phyloP scores from a whole-genome alignment of 2,797 vertebrate genomes.

The Catharus ustulatus region DNA sequence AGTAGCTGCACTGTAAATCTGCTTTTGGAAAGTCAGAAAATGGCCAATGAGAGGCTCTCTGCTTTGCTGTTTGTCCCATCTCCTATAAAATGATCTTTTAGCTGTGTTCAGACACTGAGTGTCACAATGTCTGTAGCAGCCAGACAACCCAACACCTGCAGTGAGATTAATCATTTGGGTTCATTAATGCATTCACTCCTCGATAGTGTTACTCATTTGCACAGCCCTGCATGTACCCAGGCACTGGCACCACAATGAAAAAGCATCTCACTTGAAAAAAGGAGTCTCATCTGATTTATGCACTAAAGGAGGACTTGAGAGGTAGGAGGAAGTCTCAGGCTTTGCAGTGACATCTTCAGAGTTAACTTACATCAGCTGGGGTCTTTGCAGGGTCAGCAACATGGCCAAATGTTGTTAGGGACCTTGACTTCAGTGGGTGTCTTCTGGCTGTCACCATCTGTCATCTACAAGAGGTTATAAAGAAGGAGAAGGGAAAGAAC shows the following conservation, averaged over 20 bases:
- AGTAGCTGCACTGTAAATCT: background rate
- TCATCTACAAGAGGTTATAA: background rate
- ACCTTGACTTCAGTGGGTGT: background rate
- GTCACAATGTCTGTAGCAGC: background rate
- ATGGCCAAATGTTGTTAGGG: background rate
- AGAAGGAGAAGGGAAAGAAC: background rate
- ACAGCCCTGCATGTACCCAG: background rate
- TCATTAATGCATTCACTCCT: background rate
- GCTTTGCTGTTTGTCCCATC: background rate
- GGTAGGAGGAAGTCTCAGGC: background rate
- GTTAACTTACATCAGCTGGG: background rate
- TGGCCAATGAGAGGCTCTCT: background rate
- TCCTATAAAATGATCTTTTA: background rate
- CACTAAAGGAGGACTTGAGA: background rate
- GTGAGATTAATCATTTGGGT: background rate
- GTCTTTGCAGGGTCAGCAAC: background rate
- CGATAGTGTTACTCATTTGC: background rate
- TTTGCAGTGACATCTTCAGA: background rate
- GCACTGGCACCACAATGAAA: background rate
- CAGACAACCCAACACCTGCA: background rate
- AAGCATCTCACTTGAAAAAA: background rate
- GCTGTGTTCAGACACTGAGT: background rate
- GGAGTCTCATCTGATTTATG: background rate
- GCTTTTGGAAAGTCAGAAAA: background rate
- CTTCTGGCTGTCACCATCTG: background rate